Conservation (phyloP, 2,113 vertebrate genomes). For the Indicator maculatus region DNA sequence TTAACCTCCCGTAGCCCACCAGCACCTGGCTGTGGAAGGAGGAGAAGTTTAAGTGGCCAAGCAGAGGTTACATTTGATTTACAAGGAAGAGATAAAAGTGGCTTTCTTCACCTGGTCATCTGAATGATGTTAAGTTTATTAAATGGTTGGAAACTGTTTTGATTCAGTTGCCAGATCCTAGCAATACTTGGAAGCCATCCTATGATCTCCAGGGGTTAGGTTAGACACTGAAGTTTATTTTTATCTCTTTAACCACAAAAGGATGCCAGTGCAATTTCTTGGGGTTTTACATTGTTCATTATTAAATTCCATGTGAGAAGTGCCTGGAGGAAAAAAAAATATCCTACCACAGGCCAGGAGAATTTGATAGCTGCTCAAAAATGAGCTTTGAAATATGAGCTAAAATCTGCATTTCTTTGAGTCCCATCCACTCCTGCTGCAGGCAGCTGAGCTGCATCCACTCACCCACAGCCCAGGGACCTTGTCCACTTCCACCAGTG, state of each 20-base stretch:
- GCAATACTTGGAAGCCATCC: background rate
- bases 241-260: background rate
- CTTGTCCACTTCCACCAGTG: fast-evolving
- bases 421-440: fast-evolving
- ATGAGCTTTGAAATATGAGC: background rate
- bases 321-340: background rate
- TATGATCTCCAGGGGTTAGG: background rate
- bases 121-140: background rate
- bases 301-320: background rate
- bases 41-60: background rate
- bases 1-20: background rate
- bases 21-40: fast-evolving
- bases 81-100: background rate
- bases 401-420: background rate
- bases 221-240: background rate
- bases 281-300: fast-evolving
- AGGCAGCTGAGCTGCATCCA: background rate
- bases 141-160: background rate
- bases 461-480: background rate
- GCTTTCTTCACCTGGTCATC: background rate
- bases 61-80: background rate
- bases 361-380: background rate
- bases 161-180: background rate
- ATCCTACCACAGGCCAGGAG: no score
- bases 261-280: background rate